These are phyloP conservation scores for Drosophila sordidula DNA, from an alignment of 2,888 invertebrate species.

Conservation along the genomic window DNA sequence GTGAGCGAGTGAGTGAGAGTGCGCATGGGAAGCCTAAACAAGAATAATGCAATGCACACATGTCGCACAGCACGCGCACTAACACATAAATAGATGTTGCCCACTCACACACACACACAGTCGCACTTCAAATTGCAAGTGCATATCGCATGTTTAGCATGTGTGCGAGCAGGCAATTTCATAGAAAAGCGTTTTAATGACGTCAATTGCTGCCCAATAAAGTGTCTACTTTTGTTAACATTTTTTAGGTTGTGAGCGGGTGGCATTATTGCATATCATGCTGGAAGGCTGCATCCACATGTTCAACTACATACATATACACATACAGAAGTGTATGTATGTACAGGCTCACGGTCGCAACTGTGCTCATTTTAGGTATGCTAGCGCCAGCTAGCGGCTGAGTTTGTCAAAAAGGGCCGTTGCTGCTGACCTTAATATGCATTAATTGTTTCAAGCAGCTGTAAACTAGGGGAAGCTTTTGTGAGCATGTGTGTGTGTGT, in stretches of 20 bases:
- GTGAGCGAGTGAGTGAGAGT: constrained; percentile 59
- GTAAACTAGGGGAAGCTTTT: constrained; percentile 59
- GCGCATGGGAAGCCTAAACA: constrained; percentile 60
- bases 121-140: constrained; percentile 60
- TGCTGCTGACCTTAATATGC: constrained; percentile 69
- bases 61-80: constrained; percentile 71
- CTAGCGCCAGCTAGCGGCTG: constrained; percentile 51
- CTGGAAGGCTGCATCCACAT: constrained; percentile 16
- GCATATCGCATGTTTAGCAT: constrained; percentile 46
- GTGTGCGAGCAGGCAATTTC: constrained; percentile 48
- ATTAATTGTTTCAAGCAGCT: constrained; percentile 70
- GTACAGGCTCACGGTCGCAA: not conserved
- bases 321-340: not conserved
- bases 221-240: constrained; percentile 34
- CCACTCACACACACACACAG: constrained; percentile 33
- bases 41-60: constrained; percentile 69
- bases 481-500: constrained; percentile 2
- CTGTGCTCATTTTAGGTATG: constrained; percentile 22
- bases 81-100: constrained; percentile 51
- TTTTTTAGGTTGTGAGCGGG: not conserved
- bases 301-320: not conserved
- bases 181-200: constrained; percentile 58
- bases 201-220: constrained; percentile 65
- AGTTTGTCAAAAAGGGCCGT: constrained; percentile 50
- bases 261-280: constrained; percentile 17